These are phyloP conservation scores for Charadrius vociferus DNA, from an alignment of 2,113 vertebrate genomes.

Conservation along the genomic window DNA sequence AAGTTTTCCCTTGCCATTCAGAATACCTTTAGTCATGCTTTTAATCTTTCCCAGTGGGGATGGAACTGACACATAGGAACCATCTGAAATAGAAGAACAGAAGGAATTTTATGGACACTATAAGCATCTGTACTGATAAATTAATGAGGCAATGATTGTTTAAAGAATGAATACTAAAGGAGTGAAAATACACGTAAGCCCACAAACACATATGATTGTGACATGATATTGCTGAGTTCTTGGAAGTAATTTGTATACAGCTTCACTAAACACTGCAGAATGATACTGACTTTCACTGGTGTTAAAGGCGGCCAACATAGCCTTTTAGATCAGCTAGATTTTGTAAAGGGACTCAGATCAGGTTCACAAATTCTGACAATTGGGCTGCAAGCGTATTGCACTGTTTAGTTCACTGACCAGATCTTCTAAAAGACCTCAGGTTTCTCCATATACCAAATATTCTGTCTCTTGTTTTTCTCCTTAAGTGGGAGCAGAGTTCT, in stretches of 20 bases:
- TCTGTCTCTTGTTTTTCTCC: background rate
- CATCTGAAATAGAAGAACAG: slow-evolving; percentile 81
- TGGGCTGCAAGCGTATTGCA: background rate
- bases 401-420: background rate
- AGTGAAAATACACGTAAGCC: background rate
- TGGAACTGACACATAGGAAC: slow-evolving; percentile 93
- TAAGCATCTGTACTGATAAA: background rate
- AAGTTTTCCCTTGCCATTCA: background rate
- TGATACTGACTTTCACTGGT: background rate
- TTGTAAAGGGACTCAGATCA: background rate
- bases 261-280: background rate
- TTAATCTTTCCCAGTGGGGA: slow-evolving; percentile 96
- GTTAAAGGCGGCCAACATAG: fast-evolving
- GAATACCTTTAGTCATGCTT: slow-evolving; percentile 96
- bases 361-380: too few relatives aligned
- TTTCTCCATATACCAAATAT: background rate
- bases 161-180: background rate
- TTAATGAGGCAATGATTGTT: background rate
- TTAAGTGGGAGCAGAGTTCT: background rate
- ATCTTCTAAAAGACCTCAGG: background rate
- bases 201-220: background rate
- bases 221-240: fast-evolving
- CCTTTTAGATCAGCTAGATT: background rate
- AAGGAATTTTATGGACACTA: background rate
- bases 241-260: background rate